Evolutionary conservation across 1,140 invertebrate species (phyloP).

Genomic region (Ostrea edulis): DNA sequence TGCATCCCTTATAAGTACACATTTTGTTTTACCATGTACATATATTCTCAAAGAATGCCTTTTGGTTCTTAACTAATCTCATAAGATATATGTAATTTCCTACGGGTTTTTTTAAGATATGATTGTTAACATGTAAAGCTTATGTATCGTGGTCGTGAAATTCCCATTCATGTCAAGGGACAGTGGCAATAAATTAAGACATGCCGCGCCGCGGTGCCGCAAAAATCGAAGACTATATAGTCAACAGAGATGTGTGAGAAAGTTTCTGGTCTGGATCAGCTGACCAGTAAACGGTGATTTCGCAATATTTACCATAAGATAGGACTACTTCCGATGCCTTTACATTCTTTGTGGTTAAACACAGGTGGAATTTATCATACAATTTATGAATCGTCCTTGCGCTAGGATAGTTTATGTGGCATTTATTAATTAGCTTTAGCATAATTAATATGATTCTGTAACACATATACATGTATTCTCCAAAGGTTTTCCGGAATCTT

Average conservation of each 20-base stretch:
- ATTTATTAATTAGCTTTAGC: slow-evolving; percentile 4
- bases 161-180: background rate
- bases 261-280: background rate
- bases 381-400: background rate
- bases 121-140: background rate
- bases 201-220: background rate
- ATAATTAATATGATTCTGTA: background rate
- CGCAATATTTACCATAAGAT: background rate
- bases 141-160: background rate
- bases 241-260: background rate
- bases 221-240: background rate
- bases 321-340: background rate
- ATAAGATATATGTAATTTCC: no score
- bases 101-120: background rate
- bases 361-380: slow-evolving; percentile 8
- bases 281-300: background rate
- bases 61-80: no score
- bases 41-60: no score
- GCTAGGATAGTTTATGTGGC: background rate
- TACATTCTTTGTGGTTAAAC: background rate
- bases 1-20: no score
- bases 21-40: no score
- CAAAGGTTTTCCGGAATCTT: background rate
- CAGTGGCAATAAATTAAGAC: background rate
- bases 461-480: background rate